Base-by-base conservation (phyloP, 2,888 invertebrate genomes). In the Stenodera caucasica region DNA sequence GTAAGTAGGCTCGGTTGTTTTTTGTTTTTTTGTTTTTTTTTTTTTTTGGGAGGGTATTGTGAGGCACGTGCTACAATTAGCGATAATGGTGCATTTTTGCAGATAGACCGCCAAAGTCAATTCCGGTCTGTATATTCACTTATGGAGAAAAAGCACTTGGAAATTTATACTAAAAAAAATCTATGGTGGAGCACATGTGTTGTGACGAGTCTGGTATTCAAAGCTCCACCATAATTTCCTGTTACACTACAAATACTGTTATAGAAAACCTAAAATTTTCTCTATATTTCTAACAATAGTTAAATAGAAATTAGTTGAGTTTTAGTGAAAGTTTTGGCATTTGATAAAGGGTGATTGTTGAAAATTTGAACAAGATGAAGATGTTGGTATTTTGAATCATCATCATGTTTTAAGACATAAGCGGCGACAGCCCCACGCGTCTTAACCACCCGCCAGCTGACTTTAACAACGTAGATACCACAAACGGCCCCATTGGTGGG, bases 391-490 rank as follows among this genome's bases (percentile, higher is more conserved):
- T n/a, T n/a, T n/a, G n/a, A 26, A 26, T 26, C 26, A 26, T 26
- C 5, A 26, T 26, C 18, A 40, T 18, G 2, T 18, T 40, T 9
- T 11, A 40, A 40, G 18, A 40, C 12, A 40, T 21, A 40, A 40
- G 11, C 11, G 18, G 11, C 18, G 11, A 9, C 40, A 21, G 40
- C 72, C 73, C 74, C 76, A 78, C 78, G 77, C 78, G 77, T 78
- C 76, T 76, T 75, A 66, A 71, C 72, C 68, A 74, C 75, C 76
- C 73, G 76, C 75, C 78, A 78, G 78, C 77, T 78, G 78, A 77
- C 78, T 75, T 67, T 71, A 73, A 70, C 76, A 73, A 75, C 76
- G 77, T 75, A 76, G 76, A 77, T 75, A 76, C 77, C 75, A 75
- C 74, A 73, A 75, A 70, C 72, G 68, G 63, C 63, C 67, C 67